phyloP scores from a whole-genome alignment of 2,113 vertebrate species.

The Uria aalge region DNA sequence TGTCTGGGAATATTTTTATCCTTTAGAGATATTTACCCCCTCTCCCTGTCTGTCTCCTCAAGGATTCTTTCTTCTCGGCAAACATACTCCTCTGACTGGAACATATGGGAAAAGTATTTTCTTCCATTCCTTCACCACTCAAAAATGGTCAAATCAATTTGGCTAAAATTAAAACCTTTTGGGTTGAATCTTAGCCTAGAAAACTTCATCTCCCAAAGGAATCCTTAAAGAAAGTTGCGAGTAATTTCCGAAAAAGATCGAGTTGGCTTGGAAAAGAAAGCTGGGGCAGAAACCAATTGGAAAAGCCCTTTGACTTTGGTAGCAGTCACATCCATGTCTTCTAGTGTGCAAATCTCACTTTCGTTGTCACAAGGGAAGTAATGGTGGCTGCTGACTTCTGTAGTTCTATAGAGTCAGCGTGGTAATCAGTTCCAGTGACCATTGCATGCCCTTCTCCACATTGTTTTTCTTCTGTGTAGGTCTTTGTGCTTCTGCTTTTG shows the following conservation, averaged over 20 bases:
- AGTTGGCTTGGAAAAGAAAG: background rate
- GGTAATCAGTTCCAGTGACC: background rate
- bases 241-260: constrained; percentile 9
- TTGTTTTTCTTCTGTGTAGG: background rate
- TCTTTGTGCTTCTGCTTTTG: background rate
- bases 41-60: constrained; percentile 11
- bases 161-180: constrained; percentile 67
- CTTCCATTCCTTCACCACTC: constrained; percentile 57
- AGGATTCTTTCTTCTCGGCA: constrained; percentile 30
- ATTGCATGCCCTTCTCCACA: background rate
- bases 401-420: background rate
- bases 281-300: background rate
- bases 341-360: background rate
- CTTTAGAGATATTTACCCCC: constrained; percentile 14
- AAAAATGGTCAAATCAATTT: constrained; percentile 52
- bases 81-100: constrained; percentile 30
- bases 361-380: background rate
- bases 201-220: constrained; percentile 52
- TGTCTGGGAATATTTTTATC: constrained; percentile 66
- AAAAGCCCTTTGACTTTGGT: background rate
- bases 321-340: background rate
- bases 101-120: constrained; percentile 63
- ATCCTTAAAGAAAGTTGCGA: constrained; percentile 52
- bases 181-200: constrained; percentile 63
- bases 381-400: background rate